Conservation (phyloP, 2,888 invertebrate genomes). For the Hemaris fuciformis region DNA sequence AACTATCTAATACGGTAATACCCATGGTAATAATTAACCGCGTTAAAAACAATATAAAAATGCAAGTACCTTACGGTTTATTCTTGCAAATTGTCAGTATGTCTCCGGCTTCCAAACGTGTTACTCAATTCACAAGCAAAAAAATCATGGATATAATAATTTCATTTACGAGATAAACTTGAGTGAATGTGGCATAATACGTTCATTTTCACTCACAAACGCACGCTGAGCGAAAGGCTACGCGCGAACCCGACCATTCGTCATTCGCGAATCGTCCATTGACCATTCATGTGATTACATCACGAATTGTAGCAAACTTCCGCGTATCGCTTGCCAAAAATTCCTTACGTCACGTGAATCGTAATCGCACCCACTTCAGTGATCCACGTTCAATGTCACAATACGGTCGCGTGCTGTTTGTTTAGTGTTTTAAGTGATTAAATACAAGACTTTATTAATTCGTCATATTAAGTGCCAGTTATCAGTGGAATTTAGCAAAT, state of each 20-base stretch:
- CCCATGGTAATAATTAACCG: too few relatives aligned
- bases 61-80: too few relatives aligned
- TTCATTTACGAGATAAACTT: too few relatives aligned
- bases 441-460: not conserved
- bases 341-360: not conserved
- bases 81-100: too few relatives aligned
- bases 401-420: not conserved
- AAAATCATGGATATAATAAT: too few relatives aligned
- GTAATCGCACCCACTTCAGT: not conserved
- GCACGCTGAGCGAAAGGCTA: not conserved
- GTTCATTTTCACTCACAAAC: not conserved
- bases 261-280: slow-evolving; percentile 6
- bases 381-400: slow-evolving; percentile 16
- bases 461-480: not conserved
- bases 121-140: too few relatives aligned
- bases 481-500: not conserved
- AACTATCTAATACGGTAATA: too few relatives aligned
- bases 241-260: not conserved
- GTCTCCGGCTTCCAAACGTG: too few relatives aligned
- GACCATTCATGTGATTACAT: not conserved
- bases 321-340: not conserved
- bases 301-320: not conserved
- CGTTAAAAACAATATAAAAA: too few relatives aligned
- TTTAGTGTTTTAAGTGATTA: slow-evolving; percentile 6
- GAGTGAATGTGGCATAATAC: too few relatives aligned